Evolutionary conservation across 2,797 vertebrate genomes (phyloP), one percentile per base, ranked within the genome.

Genomic region (Eleutherodactylus coqui): DNA sequence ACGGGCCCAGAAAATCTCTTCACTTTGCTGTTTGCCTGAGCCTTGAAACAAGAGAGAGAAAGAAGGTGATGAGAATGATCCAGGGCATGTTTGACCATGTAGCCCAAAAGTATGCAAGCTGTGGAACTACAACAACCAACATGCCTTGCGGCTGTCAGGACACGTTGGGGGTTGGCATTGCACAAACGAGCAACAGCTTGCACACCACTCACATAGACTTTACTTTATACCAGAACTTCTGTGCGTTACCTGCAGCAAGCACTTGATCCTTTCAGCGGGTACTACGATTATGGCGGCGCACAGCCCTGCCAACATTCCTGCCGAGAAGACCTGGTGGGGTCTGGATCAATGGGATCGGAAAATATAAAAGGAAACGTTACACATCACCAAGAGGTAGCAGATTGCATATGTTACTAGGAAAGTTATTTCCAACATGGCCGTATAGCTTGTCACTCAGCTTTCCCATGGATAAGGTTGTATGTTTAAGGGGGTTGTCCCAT

Each of bases 221-320:
- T 29, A 10, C 9, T n/a, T 10, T 11, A 9, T 2, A 1, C 5
- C 0, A 38, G 64, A 10, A 1, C 1, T 24, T 21, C 3, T 43
- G 13, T 16, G 9, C 14, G 86, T 88, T 89, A 85, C 95, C 93
- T 96, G 95, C 60, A 96, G 92, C 84, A 96, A 91, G 75, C 95
- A 96, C 80, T 96, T 96, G 90, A 96, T 93, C 87, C 95, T 92
- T 82, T 96, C 95, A 88, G 93, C 94, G 0, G 95, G 95, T 86
- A 93, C 91, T 29, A 95, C 92, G 0, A 96, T 94, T 5, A 93
- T 91, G 0, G 94, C 94, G 0, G 93, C 94, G 82, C 93, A 95
- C n/a, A 93, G 86, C 0, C 95, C 95, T 0, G 94, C 92, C 83
- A 96, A 88, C 90, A 94, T 95, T 24, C 95, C 95, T 0, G 95